Evolutionary conservation across 1,140 invertebrate genomes (phyloP), one percentile per base, ranked within the genome.

Genomic region (Copidosoma floridanum): DNA sequence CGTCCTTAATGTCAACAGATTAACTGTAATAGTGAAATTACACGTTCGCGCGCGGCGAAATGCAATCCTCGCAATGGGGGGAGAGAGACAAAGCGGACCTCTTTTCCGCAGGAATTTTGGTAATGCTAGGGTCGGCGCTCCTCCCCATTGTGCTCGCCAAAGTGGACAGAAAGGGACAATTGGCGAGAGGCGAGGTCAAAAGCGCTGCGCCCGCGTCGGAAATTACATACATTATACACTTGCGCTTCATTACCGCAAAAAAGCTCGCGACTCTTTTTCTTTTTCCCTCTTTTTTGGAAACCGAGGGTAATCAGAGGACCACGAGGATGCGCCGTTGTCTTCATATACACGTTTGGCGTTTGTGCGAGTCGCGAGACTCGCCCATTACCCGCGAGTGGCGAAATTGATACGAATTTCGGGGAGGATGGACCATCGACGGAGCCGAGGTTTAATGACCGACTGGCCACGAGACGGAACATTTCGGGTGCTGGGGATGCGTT

Each of bases 1-100:
- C 68, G 72, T 35, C 37, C 53, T 48, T 78, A 80, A 80, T 78
- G 77, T 78, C 77, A 80, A 80, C 76, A 78, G 76, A 80, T 80
- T 78, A 77, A 72, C 69, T 65, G 73, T 78, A 78, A 78, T 80
- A 74, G 69, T 76, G 72, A 78, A 80, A 80, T 80, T 78, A 78
- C 77, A 78, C 65, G 75, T 75, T 77, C 20, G 44, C 44, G 32
- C 44, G 29, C 16, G 14, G 35, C 27, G 53, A 29, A 37, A 24
- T 63, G 64, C 66, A 70, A 71, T 70, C 63, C 67, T 65, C 58
- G 65, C 71, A n/a, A n/a, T n/a, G n/a, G n/a, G n/a, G n/a, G n/a
- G n/a, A n/a, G n/a, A n/a, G 69, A 72, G 71, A 68, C 67, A 52
- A 65, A 63, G 52, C 41, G 57, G 61, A 37, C 46, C 54, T 59